A percentile compares a stretch with the other conserved stretches of the same genome.
These are phyloP conservation scores for Odobenus rosmarus DNA, from an alignment of 2,113 vertebrate species.

Conservation along the genomic window DNA sequence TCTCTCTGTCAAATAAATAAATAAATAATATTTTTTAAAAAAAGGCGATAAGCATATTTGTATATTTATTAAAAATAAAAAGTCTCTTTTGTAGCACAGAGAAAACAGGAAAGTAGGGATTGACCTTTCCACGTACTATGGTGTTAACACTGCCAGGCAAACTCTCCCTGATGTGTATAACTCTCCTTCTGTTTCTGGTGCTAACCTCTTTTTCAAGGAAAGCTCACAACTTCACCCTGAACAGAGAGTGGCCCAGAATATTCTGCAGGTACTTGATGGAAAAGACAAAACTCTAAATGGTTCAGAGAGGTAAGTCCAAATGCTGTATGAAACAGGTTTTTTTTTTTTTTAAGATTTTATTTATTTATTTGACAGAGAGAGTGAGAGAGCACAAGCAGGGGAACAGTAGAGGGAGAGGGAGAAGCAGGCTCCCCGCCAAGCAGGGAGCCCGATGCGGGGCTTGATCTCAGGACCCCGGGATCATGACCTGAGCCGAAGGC, in stretches of 20 bases:
- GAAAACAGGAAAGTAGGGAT: neutral
- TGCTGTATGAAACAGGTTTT: neutral
- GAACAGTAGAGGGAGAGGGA: too few species aligned
- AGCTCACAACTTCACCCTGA: neutral
- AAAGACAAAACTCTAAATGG: neutral
- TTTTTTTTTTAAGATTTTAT: too few species aligned
- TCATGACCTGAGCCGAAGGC: too few species aligned
- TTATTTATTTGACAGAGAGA: too few species aligned
- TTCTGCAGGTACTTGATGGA: neutral
- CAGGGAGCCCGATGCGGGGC: too few species aligned
- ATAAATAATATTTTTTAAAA: too few species aligned
- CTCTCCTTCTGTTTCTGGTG: neutral
- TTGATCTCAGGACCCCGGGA: too few species aligned
- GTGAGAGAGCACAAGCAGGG: too few species aligned
- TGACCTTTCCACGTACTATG: neutral
- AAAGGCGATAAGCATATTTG: neutral
- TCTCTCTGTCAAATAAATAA: too few species aligned
- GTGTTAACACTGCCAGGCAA: too few species aligned
- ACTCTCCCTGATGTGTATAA: neutral
- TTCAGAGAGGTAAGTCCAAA: neutral
- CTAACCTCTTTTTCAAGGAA: neutral
- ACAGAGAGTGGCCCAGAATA: neutral
- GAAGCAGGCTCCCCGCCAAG: too few species aligned
- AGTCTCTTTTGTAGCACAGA: neutral
- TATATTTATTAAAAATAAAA: constrained; percentile 42